These are phyloP conservation scores for Dicrostonyx torquatus DNA, from an alignment of 2,797 vertebrate genomes.

Conservation along the genomic window DNA sequence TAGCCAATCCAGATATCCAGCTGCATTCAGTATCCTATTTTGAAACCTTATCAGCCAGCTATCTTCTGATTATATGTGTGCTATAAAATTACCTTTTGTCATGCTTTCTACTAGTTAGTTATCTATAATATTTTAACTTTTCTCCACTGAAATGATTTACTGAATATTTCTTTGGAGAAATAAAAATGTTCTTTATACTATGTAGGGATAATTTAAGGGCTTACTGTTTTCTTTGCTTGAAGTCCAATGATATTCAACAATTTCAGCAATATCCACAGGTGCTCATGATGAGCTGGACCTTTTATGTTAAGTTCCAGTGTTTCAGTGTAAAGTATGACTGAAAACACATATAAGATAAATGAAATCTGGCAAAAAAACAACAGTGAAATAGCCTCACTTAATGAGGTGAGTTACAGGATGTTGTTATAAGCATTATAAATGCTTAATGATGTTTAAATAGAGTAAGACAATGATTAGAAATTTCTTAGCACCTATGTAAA, in stretches of 20 bases:
- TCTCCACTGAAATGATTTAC: slow-evolving; percentile 1
- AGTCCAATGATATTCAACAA: neutral
- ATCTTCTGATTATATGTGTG: neutral
- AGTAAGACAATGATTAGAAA: neutral
- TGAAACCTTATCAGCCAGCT: neutral
- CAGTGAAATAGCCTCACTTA: neutral
- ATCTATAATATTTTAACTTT: neutral
- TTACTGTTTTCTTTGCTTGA: neutral
- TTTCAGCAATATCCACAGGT: neutral
- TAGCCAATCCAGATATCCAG: neutral
- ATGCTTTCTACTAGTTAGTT: neutral
- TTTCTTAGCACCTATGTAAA: slow-evolving; percentile 16
- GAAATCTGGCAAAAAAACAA: neutral
- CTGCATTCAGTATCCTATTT: neutral
- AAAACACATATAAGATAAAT: neutral
- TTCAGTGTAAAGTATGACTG: neutral
- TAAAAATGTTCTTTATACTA: slow-evolving; percentile 12
- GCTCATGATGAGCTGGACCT: neutral
- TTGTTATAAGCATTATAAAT: neutral
- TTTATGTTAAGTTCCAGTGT: neutral
- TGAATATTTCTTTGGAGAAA: slow-evolving; percentile 9
- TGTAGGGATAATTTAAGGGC: neutral
- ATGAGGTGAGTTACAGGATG: neutral
- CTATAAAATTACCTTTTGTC: neutral
- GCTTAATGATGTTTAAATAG: slow-evolving; percentile 35